A percentile compares a stretch with the other conserved stretches of the same genome.
phyloP scores from a whole-genome alignment of 2,113 vertebrate species.

The Cairina moschata region DNA sequence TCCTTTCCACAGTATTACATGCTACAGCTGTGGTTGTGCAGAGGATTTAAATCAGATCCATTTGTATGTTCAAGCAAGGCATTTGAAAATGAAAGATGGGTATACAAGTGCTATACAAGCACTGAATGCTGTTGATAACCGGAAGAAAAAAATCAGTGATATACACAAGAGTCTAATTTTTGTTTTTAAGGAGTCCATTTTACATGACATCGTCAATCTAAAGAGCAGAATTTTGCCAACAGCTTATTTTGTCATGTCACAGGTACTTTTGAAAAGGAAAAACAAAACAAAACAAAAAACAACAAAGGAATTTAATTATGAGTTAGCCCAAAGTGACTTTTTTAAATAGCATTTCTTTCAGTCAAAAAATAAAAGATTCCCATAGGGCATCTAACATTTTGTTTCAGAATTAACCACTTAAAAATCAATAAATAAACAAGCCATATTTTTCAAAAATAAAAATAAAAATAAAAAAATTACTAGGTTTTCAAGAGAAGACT shows the following conservation, averaged over 20 bases:
- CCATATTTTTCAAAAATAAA: not conserved
- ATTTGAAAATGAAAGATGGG: not conserved
- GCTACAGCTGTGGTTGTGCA: not conserved
- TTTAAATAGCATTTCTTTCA: not conserved
- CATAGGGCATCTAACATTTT: not conserved
- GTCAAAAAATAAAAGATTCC: not conserved
- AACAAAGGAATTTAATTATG: not conserved
- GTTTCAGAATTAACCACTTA: not conserved
- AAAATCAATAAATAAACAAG: not conserved
- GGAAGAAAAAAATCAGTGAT: not conserved
- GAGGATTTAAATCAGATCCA: constrained; percentile 11
- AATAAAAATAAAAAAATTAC: not conserved
- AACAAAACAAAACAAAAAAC: not conserved
- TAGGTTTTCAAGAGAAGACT: not conserved
- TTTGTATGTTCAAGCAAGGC: not conserved
- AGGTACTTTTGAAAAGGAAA: not conserved
- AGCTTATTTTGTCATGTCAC: not conserved
- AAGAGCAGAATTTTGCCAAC: not conserved
- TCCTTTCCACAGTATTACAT: not conserved
- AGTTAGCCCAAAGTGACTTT: not conserved
- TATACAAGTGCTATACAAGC: not conserved
- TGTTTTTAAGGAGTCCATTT: not conserved
- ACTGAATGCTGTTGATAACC: not conserved
- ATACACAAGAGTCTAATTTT: not conserved
- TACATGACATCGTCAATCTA: not conserved